Base-by-base conservation (phyloP, 2,888 invertebrate genomes). In the Drosophila vallismaia region DNA sequence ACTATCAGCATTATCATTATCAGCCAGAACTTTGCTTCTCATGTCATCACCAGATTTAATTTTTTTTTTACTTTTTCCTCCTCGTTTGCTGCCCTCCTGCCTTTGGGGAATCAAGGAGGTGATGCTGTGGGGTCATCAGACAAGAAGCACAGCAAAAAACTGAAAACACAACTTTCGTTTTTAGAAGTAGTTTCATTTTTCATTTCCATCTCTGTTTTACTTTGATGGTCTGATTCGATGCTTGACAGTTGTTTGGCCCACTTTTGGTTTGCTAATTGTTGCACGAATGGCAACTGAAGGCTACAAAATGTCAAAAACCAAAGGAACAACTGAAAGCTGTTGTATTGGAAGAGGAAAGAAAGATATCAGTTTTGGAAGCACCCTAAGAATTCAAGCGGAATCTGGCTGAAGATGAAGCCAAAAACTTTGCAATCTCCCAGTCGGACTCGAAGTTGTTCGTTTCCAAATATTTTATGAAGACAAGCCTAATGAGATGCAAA, bases 81-180 rank as follows among this genome's bases (percentile, higher is more conserved):
- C 12, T 33, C 44, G 44, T 4, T 19, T 9, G 40, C 19, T 42
- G 42, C 42, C 19, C 19, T 19, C 19, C 9, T 42, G 24, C 24
- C 24, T 24, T 10, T 5, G 19, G n/a, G 44, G 44, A 44, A 19
- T 5, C 5, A 26, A 29, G 9, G 19, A 19, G 56, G 45, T 38
- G n/a, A n/a, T 5, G 36, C 24, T 33, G 50, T 40, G 56, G 28
- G 38, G 10, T 38, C 46, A 46, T 29, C 38, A 38, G 29, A 38
- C 33, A 45, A 12, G 10, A 5, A 45, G 26, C 24, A 55, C 36
- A 33, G 38, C n/a, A 38, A 54, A 53, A 64, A 42, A 38, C 24
- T 38, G 24, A 46, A 56, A 64, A 72, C 66, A 66, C 73, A 72
- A 66, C 57, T 72, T 71, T 66, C 46, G 54, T 58, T 54, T 71